A percentile compares a stretch with the other conserved stretches of the same genome.
Conservation (phyloP, 2,113 vertebrate genomes). For the Gopherus flavomarginatus region DNA sequence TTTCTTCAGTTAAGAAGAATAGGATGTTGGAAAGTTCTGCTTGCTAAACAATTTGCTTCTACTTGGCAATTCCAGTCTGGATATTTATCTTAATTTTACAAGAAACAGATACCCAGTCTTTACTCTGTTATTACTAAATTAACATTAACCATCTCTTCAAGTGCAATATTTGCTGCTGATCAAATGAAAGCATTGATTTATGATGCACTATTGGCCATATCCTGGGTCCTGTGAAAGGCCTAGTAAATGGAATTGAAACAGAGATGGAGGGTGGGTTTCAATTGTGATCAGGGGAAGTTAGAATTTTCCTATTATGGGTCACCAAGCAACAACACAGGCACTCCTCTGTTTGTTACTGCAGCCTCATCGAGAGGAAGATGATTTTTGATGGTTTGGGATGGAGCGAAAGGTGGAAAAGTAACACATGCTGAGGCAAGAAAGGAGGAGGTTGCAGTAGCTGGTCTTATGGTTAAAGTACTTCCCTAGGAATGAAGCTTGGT, state of each 20-base stretch:
- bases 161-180: neutral
- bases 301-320: neutral
- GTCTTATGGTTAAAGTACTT: neutral
- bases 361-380: neutral
- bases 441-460: neutral
- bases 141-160: neutral
- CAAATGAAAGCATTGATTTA: neutral
- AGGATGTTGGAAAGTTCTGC: neutral
- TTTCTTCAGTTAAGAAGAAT: neutral
- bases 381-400: neutral
- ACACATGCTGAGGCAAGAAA: neutral
- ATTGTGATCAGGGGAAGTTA: neutral
- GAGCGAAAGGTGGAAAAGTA: neutral
- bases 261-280: neutral
- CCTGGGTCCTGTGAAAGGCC: neutral
- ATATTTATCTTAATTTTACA: neutral
- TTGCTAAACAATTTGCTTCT: slow-evolving; percentile 4
- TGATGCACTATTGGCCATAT: neutral
- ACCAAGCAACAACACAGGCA: neutral
- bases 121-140: neutral
- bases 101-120: neutral
- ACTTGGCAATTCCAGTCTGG: neutral
- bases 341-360: neutral
- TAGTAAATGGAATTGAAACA: neutral
- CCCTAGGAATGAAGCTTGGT: neutral